Percentiles rank a stretch among this genome's conserved stretches.
These are phyloP conservation scores for Poecile atricapillus DNA, from an alignment of 2,113 vertebrate species.

Conservation along the genomic window DNA sequence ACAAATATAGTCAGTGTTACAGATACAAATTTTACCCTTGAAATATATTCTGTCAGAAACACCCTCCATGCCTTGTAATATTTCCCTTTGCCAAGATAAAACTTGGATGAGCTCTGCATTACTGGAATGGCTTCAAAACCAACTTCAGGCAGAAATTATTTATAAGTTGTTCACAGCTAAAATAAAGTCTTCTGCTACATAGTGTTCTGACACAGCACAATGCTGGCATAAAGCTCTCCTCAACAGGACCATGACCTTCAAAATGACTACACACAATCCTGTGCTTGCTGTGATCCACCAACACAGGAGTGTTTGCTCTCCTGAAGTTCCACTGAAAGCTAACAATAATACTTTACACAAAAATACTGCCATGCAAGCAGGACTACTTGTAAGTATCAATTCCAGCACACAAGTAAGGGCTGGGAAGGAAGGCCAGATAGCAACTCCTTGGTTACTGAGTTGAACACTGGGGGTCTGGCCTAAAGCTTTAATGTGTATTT, in stretches of 20 bases:
- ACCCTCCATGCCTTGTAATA: neutral
- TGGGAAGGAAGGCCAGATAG: neutral
- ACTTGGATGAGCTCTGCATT: constrained; percentile 25
- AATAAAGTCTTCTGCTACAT: constrained; percentile 51
- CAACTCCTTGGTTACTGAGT: neutral
- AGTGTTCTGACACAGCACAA: neutral
- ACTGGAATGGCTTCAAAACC: constrained; percentile 60
- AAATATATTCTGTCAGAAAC: constrained; percentile 14
- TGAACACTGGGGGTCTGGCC: neutral
- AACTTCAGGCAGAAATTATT: constrained; percentile 54
- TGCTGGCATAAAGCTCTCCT: neutral
- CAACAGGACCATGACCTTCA: neutral
- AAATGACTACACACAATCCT: neutral
- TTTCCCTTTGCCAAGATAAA: constrained; percentile 41
- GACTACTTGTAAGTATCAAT: neutral
- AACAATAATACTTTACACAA: neutral
- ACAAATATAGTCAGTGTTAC: neutral
- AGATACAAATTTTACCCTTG: neutral
- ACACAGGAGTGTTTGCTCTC: neutral
- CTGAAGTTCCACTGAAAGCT: neutral
- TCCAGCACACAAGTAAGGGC: neutral
- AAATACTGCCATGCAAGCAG: neutral
- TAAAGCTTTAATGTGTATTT: neutral
- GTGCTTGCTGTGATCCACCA: neutral
- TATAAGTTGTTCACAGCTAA: constrained; percentile 47